These are phyloP conservation scores for Etheostoma perlongum DNA, from an alignment of 2,797 vertebrate species.

Conservation along the genomic window DNA sequence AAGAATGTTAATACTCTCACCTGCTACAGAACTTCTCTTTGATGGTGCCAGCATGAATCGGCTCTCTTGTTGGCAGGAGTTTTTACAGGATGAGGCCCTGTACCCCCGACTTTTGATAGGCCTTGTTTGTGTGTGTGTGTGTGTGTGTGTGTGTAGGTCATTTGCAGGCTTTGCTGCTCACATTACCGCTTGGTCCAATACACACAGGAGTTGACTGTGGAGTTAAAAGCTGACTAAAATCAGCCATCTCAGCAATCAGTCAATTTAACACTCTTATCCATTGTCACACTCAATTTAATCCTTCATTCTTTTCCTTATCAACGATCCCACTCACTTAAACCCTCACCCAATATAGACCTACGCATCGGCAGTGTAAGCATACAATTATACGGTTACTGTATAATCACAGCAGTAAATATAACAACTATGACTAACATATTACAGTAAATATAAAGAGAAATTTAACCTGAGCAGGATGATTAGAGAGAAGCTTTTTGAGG, in stretches of 20 bases:
- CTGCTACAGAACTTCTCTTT: conserved; percentile 74
- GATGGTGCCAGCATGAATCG: conserved; percentile 73
- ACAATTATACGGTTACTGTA: conserved; percentile 7
- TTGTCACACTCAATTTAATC: not conserved
- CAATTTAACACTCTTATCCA: conserved; percentile 6
- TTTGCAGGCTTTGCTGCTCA: conserved; percentile 37
- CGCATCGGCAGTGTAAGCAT: not conserved
- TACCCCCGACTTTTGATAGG: conserved; percentile 41
- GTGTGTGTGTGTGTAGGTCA: conserved; percentile 26
- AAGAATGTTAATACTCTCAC: conserved; percentile 78
- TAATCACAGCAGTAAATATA: conserved; percentile 30
- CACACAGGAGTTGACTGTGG: conserved; percentile 29
- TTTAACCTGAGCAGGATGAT: conserved; percentile 33
- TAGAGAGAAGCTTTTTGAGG: conserved; percentile 49
- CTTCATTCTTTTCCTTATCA: conserved; percentile 13
- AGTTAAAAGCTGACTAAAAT: conserved; percentile 47
- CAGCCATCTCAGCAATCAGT: conserved; percentile 25
- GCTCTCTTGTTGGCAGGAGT: conserved; percentile 64
- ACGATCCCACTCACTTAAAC: conserved; percentile 5
- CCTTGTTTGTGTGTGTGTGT: conserved; percentile 32
- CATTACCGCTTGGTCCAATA: conserved; percentile 47
- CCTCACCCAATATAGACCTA: not conserved
- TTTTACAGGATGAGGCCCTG: conserved; percentile 59
- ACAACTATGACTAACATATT: conserved; percentile 3
- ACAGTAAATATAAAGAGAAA: conserved; percentile 16